These are phyloP conservation scores for Rhinoptilus africanus DNA, from an alignment of 2,113 vertebrate genomes.

Conservation along the genomic window DNA sequence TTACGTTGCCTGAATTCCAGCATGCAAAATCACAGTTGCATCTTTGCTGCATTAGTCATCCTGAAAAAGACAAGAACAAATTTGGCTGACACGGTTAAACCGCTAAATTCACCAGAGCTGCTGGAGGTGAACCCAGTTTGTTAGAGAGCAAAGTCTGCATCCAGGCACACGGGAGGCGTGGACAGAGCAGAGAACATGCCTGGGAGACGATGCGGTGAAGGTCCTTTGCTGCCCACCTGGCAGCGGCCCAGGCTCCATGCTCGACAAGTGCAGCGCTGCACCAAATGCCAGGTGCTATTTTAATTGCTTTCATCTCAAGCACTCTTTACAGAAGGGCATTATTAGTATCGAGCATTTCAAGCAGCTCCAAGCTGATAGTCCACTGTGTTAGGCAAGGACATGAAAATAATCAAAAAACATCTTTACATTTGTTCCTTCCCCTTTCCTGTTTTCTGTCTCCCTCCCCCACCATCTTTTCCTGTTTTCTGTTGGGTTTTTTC, in stretches of 20 bases:
- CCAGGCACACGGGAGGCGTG: neutral
- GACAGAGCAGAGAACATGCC: neutral
- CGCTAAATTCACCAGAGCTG: neutral
- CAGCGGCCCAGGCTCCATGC: neutral
- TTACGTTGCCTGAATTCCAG: constrained; percentile 22
- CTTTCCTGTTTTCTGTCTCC: neutral
- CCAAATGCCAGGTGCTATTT: constrained; percentile 44
- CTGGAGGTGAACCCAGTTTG: neutral
- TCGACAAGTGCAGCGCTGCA: neutral
- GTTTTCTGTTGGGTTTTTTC: neutral
- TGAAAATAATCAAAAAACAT: neutral
- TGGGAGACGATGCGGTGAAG: neutral
- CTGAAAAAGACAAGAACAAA: neutral
- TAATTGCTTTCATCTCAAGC: constrained; percentile 29
- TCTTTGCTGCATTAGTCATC: constrained; percentile 44
- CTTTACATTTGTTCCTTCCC: neutral
- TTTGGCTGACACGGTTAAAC: neutral
- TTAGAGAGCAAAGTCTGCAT: neutral
- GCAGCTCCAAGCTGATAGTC: neutral
- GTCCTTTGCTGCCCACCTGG: neutral
- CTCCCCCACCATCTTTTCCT: neutral
- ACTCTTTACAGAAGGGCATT: constrained; percentile 26
- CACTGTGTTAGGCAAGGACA: neutral
- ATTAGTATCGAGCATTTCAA: constrained; percentile 21
- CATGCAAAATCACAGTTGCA: neutral